Base-by-base conservation (phyloP, 2,888 invertebrate genomes). In the Diloba caeruleocephala region DNA sequence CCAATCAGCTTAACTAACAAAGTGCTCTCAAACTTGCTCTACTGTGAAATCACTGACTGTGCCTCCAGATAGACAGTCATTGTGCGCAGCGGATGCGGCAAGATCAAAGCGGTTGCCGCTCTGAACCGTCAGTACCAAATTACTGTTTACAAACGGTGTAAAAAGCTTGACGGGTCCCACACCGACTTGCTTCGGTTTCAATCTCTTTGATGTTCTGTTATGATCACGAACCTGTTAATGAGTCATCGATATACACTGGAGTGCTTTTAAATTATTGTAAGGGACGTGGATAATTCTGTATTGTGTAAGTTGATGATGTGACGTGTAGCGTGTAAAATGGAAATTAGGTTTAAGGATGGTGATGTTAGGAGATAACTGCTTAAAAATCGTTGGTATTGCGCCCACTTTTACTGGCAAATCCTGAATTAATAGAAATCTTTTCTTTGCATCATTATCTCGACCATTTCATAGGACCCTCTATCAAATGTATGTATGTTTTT, bases 21-120 rank as follows among this genome's bases (percentile, higher is more conserved):
- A 72, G 54, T 62, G 37, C 42, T 61, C 39, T 32, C 43, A 69
- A 66, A 69, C 61, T 68, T 70, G 64, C 59, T 69, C 62, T 69
- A 68, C 81, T 79, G 79, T 70, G 58, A 66, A 66, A 66, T 60
- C 51, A 69, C 66, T 63, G 66, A 62, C 73, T 62, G 70, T 76
- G 74, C 74, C 74, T 57, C 46, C 55, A 78, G 83, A 85, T 83
- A 84, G 82, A 75, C 74, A 75, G 78, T 73, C 84, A 85, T 89
- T 88, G 88, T 88, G 76, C 75, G 69, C 80, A 76, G 78, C 91
- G 91, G 91, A 91, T 89, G 89, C 91, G 89, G 89, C 80, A 69
- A 82, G 83, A 87, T 91, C 89, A 91, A 92, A 92, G 84, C 55
- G 46, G 53, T 31, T 45, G 58, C 62, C 75, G 69, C 69, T 73